phyloP scores from a whole-genome alignment of 2,888 invertebrate species.

The Tetheella fluctuosa region DNA sequence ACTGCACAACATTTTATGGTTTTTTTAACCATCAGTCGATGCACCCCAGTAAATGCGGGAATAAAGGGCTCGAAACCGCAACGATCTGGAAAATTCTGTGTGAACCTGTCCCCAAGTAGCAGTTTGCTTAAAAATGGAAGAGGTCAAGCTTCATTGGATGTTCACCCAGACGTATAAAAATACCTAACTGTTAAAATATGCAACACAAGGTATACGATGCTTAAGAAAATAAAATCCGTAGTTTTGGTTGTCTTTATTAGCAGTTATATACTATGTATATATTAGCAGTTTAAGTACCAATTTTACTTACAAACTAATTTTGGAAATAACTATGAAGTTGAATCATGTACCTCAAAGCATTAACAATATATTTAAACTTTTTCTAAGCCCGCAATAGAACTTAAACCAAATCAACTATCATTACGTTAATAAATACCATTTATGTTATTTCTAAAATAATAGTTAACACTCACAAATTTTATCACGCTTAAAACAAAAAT shows the following conservation, averaged over 20 bases:
- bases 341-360: no score
- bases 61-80: constrained; percentile 32
- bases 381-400: no score
- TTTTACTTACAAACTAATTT: neutral
- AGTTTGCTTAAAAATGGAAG: constrained; percentile 15
- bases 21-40: constrained; percentile 51
- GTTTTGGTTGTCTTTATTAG: no score
- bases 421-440: no score
- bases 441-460: no score
- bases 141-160: neutral
- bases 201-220: neutral
- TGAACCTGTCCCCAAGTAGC: constrained; percentile 26
- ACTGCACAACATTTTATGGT: constrained; percentile 36
- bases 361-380: no score
- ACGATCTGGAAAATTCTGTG: constrained; percentile 21
- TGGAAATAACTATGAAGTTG: no score
- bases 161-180: neutral
- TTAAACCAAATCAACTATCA: no score
- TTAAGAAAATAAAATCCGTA: no score
- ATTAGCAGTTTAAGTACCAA: no score
- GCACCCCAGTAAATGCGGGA: constrained; percentile 46
- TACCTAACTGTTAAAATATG: constrained; percentile 2
- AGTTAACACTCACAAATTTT: no score
- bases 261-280: no score
- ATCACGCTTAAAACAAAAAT: neutral